Evolutionary conservation across 2,113 vertebrate genomes (phyloP).

Genomic region (Siniperca knerii): DNA sequence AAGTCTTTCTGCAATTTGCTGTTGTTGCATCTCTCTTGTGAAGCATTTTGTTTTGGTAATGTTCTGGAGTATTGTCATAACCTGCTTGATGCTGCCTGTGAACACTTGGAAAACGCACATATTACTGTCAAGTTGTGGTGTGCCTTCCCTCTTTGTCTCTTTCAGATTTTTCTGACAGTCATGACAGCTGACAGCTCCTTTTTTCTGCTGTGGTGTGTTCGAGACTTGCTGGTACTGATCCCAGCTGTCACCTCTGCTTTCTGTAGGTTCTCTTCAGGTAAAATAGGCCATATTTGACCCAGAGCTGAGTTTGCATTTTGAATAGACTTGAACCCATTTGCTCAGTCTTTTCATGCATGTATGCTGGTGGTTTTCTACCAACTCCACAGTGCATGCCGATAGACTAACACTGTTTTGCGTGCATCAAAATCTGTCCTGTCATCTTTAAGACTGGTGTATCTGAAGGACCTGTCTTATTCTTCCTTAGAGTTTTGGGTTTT

Average conservation of each 20-base stretch:
- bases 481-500: not conserved
- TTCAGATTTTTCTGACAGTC: not conserved
- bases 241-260: constrained; percentile 62
- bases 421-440: not conserved
- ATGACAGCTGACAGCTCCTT: not conserved
- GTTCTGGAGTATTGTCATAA: not conserved
- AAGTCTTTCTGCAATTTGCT: constrained; percentile 7
- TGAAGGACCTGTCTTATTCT: not conserved
- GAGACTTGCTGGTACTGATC: constrained; percentile 36
- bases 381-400: constrained; percentile 22
- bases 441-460: not conserved
- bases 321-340: not conserved
- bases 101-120: constrained; percentile 12
- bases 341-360: constrained; percentile 25
- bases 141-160: not conserved
- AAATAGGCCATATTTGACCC: constrained; percentile 28
- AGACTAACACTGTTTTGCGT: not conserved
- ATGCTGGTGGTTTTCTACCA: constrained; percentile 20
- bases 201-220: constrained; percentile 27
- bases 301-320: constrained; percentile 48
- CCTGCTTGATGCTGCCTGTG: not conserved
- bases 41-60: not conserved
- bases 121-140: not conserved
- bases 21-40: not conserved
- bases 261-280: constrained; percentile 36